These are phyloP conservation scores for Rhopalosiphum nymphaeae DNA, from an alignment of 2,888 invertebrate species.

Conservation along the genomic window DNA sequence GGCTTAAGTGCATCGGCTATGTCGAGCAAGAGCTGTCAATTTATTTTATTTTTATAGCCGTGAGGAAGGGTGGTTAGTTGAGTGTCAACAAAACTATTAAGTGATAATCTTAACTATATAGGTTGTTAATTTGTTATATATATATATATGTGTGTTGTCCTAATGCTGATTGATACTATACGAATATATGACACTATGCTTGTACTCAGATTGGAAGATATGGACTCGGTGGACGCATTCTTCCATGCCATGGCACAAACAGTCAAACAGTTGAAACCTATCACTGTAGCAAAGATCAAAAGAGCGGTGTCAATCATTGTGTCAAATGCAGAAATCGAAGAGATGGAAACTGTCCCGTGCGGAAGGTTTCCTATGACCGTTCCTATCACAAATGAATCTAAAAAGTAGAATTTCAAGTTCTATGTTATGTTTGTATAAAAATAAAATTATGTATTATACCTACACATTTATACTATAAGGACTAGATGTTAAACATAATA, in stretches of 20 bases:
- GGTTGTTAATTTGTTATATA: no score
- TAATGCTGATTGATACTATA: not conserved
- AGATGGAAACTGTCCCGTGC: slow-evolving; percentile 49
- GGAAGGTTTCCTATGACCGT: slow-evolving; percentile 44
- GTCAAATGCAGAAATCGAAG: slow-evolving; percentile 66
- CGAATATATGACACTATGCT: not conserved
- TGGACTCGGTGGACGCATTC: slow-evolving; percentile 65
- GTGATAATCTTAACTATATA: not conserved
- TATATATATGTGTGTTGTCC: not conserved
- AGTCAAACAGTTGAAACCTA: slow-evolving; percentile 64
- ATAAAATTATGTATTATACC: not conserved
- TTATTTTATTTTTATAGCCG: not conserved
- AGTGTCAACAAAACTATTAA: not conserved
- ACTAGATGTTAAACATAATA: not conserved
- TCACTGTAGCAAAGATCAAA: slow-evolving; percentile 66
- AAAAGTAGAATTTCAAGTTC: not conserved
- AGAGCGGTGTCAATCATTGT: slow-evolving; percentile 63
- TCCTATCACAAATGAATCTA: slow-evolving; percentile 30
- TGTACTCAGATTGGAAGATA: slow-evolving; percentile 55
- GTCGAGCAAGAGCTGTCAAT: not conserved
- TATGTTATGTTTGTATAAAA: not conserved
- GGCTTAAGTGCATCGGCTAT: not conserved
- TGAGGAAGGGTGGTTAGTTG: not conserved
- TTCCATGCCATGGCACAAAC: slow-evolving; percentile 65
- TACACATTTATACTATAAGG: not conserved